Evolutionary conservation across 1,140 invertebrate genomes (phyloP).

Genomic region (Neuroterus valhalla): DNA sequence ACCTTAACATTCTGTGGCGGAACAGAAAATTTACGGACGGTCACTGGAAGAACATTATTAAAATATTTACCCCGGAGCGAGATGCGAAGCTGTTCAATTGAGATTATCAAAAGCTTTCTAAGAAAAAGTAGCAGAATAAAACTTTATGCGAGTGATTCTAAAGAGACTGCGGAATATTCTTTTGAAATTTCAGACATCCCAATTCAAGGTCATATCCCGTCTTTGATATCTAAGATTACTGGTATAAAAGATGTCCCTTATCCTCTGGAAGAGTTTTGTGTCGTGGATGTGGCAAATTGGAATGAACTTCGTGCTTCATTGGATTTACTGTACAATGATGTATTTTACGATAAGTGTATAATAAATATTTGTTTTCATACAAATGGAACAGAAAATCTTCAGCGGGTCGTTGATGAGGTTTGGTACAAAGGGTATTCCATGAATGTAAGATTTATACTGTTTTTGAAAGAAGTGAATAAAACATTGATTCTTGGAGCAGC

Average conservation of each 20-base stretch:
- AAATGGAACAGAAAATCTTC: conserved; percentile 39
- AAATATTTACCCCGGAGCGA: not conserved
- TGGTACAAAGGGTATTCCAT: conserved; percentile 53
- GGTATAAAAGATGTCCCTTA: not conserved
- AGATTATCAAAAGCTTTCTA: not conserved
- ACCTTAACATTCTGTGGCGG: not conserved
- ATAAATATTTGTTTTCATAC: not conserved
- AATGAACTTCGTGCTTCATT: not conserved
- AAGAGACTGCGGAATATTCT: not conserved
- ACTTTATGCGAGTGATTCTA: not conserved
- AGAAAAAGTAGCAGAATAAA: not conserved
- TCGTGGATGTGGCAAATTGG: not conserved
- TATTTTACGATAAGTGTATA: not conserved
- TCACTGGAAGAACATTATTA: not conserved
- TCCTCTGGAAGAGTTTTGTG: not conserved
- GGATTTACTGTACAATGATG: not conserved
- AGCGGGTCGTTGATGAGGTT: conserved; percentile 41
- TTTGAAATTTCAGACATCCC: conserved; percentile 1
- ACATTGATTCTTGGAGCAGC: conserved; percentile 41
- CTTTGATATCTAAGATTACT: not conserved
- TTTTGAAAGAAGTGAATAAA: conserved; percentile 34
- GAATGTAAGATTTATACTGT: conserved; percentile 48
- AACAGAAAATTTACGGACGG: not conserved
- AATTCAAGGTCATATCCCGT: not conserved
- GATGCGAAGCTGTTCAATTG: not conserved